These are phyloP conservation scores for Macrosoma leucophasiata DNA, from an alignment of 2,888 invertebrate genomes.

Conservation along the genomic window DNA sequence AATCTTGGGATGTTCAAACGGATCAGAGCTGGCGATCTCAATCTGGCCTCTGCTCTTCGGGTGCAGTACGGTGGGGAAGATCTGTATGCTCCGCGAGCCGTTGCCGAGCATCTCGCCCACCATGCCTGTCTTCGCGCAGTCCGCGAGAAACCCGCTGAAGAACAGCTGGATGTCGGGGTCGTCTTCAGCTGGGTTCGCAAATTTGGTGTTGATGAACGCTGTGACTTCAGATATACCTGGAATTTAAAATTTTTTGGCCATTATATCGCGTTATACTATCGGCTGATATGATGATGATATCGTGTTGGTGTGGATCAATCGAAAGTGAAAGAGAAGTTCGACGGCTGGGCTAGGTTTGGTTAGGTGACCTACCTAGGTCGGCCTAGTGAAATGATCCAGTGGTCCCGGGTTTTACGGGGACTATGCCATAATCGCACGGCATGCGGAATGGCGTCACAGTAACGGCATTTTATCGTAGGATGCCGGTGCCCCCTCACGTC, in stretches of 20 bases:
- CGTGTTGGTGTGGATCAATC: no score
- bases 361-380: no score
- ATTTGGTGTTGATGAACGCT: slow-evolving; percentile 87
- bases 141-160: slow-evolving; percentile 90
- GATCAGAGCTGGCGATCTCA: slow-evolving; percentile 84
- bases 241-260: slow-evolving; percentile 16
- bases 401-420: no score
- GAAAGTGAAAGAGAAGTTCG: no score
- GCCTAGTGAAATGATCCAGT: no score
- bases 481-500: no score
- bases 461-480: no score
- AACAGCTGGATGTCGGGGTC: slow-evolving; percentile 91
- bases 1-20: slow-evolving; percentile 87
- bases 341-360: no score
- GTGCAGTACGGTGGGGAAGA: slow-evolving; percentile 88
- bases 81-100: slow-evolving; percentile 79
- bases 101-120: slow-evolving; percentile 86
- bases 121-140: slow-evolving; percentile 90
- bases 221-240: slow-evolving; percentile 89
- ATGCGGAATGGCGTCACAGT: no score
- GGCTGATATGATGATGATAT: no score
- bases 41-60: slow-evolving; percentile 90
- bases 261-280: no score
- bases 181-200: slow-evolving; percentile 82
- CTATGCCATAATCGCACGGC: no score